Conservation (phyloP, 2,797 vertebrate species). For the Thamnophis elegans region DNA sequence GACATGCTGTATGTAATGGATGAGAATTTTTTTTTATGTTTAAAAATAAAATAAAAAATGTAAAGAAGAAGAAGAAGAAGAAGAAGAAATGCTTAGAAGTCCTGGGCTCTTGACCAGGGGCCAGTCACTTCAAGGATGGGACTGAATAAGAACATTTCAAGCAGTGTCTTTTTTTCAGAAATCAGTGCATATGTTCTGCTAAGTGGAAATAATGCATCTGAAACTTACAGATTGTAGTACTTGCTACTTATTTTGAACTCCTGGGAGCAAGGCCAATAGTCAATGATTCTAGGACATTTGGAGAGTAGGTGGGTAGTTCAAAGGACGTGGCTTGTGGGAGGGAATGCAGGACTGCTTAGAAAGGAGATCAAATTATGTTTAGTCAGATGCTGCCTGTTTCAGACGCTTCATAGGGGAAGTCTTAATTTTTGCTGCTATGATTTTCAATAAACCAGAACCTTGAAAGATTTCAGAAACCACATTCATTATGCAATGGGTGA, state of each 20-base stretch:
- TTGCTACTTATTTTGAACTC: slow-evolving; percentile 16
- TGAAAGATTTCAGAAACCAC: not conserved
- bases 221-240: not conserved
- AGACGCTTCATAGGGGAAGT: not conserved
- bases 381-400: not conserved
- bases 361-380: slow-evolving; percentile 2
- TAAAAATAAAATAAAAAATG: too few relatives aligned
- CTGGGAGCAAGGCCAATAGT: not conserved
- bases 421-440: not conserved
- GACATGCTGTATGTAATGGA: too few relatives aligned
- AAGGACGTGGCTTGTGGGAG: slow-evolving; percentile 1
- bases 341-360: slow-evolving; percentile 8
- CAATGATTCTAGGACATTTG: slow-evolving; percentile 1
- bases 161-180: not conserved
- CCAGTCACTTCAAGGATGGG: too few relatives aligned
- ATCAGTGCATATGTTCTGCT: not conserved
- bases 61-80: too few relatives aligned
- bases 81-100: too few relatives aligned
- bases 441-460: not conserved
- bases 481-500: not conserved
- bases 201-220: not conserved
- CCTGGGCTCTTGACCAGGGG: too few relatives aligned
- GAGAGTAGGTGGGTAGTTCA: slow-evolving; percentile 19
- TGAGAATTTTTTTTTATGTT: too few relatives aligned
- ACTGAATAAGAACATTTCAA: not conserved